Percentiles rank a stretch among this genome's conserved stretches.
These are phyloP conservation scores for Schizothorax lantsangensis DNA, from an alignment of 2,797 vertebrate genomes.

Conservation along the genomic window DNA sequence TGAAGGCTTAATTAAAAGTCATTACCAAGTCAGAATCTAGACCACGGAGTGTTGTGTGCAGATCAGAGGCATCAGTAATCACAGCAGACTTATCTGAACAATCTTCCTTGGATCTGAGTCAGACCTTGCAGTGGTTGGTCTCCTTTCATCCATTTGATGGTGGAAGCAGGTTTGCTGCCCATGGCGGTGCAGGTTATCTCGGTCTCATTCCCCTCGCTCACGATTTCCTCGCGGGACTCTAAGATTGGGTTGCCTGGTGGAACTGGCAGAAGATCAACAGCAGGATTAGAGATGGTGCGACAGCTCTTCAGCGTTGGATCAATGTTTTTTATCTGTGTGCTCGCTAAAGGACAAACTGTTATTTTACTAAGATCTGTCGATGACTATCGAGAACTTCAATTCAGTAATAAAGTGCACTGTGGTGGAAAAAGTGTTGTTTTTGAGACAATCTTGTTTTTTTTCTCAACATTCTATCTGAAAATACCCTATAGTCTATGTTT, in stretches of 20 bases:
- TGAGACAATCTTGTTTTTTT: slow-evolving; percentile 3
- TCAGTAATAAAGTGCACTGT: not conserved
- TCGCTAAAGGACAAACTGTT: slow-evolving; percentile 50
- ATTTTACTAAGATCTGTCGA: slow-evolving; percentile 51
- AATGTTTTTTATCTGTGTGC: slow-evolving; percentile 49
- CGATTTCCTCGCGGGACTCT: slow-evolving; percentile 90
- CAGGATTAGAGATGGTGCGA: slow-evolving; percentile 56
- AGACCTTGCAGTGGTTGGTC: slow-evolving; percentile 91
- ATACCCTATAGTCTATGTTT: slow-evolving; percentile 24
- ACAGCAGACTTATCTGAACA: slow-evolving; percentile 37
- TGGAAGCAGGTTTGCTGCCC: slow-evolving; percentile 94
- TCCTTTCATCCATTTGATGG: slow-evolving; percentile 97
- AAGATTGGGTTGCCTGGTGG: slow-evolving; percentile 93
- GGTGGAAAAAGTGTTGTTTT: not conserved
- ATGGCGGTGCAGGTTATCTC: slow-evolving; percentile 96
- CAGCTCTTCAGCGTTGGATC: slow-evolving; percentile 48
- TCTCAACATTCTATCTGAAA: not conserved
- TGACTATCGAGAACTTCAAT: slow-evolving; percentile 9
- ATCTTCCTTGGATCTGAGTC: slow-evolving; percentile 55
- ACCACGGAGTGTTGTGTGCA: slow-evolving; percentile 7
- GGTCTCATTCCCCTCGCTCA: slow-evolving; percentile 94
- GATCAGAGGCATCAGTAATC: slow-evolving; percentile 43
- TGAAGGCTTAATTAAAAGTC: slow-evolving; percentile 55
- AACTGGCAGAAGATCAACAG: slow-evolving; percentile 77
- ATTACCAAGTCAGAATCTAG: slow-evolving; percentile 40